Evolutionary conservation across 2,797 vertebrate genomes (phyloP), one percentile per base, ranked within the genome.

Genomic region (Phrynocephalus guinanensis): DNA sequence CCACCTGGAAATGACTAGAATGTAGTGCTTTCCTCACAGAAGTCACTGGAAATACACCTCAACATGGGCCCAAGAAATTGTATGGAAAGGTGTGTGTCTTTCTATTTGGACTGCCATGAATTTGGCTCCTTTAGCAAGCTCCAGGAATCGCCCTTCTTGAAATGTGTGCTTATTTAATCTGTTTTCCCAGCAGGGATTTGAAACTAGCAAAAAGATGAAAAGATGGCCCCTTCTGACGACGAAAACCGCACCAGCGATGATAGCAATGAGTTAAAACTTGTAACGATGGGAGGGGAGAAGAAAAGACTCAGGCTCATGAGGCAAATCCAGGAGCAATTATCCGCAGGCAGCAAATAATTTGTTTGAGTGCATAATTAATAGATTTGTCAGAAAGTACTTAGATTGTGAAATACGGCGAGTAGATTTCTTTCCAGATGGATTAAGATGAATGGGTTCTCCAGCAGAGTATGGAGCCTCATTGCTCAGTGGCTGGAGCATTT

Each of bases 321-420:
- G 79, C 92, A 95, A 95, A 88, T 89, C 70, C 87, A 91, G 84
- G 60, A 92, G 88, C 86, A 95, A 91, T 96, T 95, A 89, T 97
- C 92, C 85, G 93, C 79, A 94, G 93, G 92, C 92, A 95, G 89
- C 88, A 95, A 96, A 96, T 94, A 95, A 95, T 96, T 96, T 96
- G 89, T 95, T 95, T 95, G 91, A 95, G 92, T 95, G 90, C 91
- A 95, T 96, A 97, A 96, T 96, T 96, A 97, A 96, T 95, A 96
- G 92, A 94, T 95, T 95, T 97, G 91, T 96, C 95, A 95, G 93
- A 95, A 96, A 94, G 94, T 95, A 96, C 94, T 96, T 97, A 95
- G 89, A 93, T 93, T 93, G 90, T 96, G 94, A 96, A 96, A 95
- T 96, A 96, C 92, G 95, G 91, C 60, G 1, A 85, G 8, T 90